Evolutionary conservation across 2,797 vertebrate genomes (phyloP).

Genomic region (Peromyscus attwateri): DNA sequence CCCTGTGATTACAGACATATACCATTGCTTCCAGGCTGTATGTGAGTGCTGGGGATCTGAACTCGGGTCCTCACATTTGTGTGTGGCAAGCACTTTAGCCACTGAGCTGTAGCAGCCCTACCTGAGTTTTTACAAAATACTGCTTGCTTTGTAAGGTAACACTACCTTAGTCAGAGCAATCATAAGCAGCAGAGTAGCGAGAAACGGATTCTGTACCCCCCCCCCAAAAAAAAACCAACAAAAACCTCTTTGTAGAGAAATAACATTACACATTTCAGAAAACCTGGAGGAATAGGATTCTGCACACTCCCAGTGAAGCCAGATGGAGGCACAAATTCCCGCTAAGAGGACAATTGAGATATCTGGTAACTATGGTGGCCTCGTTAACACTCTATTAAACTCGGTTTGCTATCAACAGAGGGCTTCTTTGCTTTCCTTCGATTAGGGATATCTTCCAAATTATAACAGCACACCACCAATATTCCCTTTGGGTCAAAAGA

Average conservation of each 20-base stretch:
- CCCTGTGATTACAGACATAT: not conserved
- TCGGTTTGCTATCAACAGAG: conserved; percentile 33
- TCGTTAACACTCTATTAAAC: conserved; percentile 64
- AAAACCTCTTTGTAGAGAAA: not conserved
- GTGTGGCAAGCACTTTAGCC: not conserved
- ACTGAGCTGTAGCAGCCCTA: not conserved
- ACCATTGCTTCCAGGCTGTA: not conserved
- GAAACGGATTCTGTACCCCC: not conserved
- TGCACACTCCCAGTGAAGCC: not conserved
- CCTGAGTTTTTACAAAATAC: not conserved
- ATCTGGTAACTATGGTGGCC: conserved; percentile 43
- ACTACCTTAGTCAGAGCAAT: not conserved
- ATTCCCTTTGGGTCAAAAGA: conserved; percentile 17
- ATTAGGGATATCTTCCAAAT: conserved; percentile 59
- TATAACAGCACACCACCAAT: conserved; percentile 41
- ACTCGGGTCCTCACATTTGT: not conserved
- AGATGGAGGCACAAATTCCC: conserved; percentile 33
- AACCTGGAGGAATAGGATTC: not conserved
- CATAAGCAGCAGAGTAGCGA: not conserved
- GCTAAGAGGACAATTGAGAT: conserved; percentile 47
- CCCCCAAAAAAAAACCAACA: not conserved
- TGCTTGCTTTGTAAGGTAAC: not conserved
- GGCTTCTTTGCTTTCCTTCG: conserved; percentile 63
- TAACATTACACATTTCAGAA: conserved; percentile 41
- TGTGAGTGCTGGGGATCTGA: not conserved